Evolutionary conservation across 2,113 vertebrate genomes (phyloP).

Genomic region (Lates calcarifer): DNA sequence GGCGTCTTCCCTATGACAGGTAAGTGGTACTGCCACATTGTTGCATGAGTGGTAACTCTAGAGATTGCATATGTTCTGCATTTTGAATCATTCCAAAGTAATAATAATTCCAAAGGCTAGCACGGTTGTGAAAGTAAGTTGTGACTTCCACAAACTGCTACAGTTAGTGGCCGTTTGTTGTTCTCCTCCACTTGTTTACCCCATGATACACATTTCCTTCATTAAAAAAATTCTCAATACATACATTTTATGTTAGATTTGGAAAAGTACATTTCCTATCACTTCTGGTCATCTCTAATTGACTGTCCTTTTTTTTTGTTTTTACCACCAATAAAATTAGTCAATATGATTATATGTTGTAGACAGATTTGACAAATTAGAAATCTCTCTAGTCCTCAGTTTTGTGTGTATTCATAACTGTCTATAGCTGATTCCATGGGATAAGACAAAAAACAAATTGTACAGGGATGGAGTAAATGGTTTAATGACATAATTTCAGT

Average conservation of each 20-base stretch:
- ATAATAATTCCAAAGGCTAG: background rate
- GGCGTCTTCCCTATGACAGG: slow-evolving; percentile 92
- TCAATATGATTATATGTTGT: background rate
- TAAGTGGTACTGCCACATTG: slow-evolving; percentile 73
- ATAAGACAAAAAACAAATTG: background rate
- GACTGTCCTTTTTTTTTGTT: background rate
- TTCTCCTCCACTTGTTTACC: background rate
- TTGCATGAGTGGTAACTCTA: background rate
- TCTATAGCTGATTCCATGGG: too few species aligned
- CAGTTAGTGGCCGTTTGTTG: background rate
- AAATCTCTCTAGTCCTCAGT: too few species aligned
- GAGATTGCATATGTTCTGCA: background rate
- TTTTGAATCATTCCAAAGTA: background rate
- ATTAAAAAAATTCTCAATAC: background rate
- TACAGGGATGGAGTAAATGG: background rate
- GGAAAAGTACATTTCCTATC: background rate
- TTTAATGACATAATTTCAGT: background rate
- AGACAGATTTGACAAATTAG: too few species aligned
- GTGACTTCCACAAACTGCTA: background rate
- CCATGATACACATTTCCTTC: background rate
- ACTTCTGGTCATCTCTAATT: background rate
- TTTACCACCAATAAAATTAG: background rate
- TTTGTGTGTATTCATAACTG: too few species aligned
- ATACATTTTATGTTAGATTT: background rate
- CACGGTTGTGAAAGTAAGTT: background rate